Evolutionary conservation across 2,888 invertebrate species (phyloP).

Genomic region (Lagria hirta): DNA sequence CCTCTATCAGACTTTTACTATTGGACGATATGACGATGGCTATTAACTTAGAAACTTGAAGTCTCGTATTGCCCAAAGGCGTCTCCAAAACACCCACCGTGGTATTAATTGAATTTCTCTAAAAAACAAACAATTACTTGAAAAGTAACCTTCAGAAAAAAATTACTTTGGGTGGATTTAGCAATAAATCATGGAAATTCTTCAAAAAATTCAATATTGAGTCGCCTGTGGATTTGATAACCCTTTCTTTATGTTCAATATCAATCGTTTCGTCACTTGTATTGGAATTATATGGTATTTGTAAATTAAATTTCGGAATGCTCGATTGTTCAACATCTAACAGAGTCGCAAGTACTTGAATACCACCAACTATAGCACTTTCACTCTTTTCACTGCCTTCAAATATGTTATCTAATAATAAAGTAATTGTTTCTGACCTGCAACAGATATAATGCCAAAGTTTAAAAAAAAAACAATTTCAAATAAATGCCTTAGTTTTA

Average conservation of each 20-base stretch:
- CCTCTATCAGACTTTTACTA: conserved; percentile 69
- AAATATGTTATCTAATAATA: conserved; percentile 76
- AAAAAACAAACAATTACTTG: conserved; percentile 30
- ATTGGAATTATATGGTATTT: conserved; percentile 46
- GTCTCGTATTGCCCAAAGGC: conserved; percentile 77
- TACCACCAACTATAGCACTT: conserved; percentile 76
- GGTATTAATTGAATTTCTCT: conserved; percentile 68
- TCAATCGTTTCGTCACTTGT: conserved; percentile 54
- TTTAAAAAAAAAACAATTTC: background rate
- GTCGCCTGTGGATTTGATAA: conserved; percentile 63
- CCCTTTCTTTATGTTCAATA: conserved; percentile 61
- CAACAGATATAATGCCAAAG: conserved; percentile 25
- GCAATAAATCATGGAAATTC: conserved; percentile 67
- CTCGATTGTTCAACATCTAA: conserved; percentile 59
- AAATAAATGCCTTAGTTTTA: too few species aligned
- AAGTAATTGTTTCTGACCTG: conserved; percentile 62
- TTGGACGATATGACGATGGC: conserved; percentile 74
- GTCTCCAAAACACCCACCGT: conserved; percentile 71
- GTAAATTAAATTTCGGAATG: conserved; percentile 42
- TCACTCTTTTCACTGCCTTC: conserved; percentile 65
- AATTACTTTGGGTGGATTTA: conserved; percentile 70
- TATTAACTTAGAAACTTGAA: conserved; percentile 79
- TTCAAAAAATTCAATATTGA: conserved; percentile 68
- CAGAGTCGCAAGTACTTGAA: conserved; percentile 75
- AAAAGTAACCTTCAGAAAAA: conserved; percentile 1